Evolutionary conservation across 1,140 invertebrate genomes (phyloP), one percentile per base, ranked within the genome.

Genomic region (Cotesia chilonis): DNA sequence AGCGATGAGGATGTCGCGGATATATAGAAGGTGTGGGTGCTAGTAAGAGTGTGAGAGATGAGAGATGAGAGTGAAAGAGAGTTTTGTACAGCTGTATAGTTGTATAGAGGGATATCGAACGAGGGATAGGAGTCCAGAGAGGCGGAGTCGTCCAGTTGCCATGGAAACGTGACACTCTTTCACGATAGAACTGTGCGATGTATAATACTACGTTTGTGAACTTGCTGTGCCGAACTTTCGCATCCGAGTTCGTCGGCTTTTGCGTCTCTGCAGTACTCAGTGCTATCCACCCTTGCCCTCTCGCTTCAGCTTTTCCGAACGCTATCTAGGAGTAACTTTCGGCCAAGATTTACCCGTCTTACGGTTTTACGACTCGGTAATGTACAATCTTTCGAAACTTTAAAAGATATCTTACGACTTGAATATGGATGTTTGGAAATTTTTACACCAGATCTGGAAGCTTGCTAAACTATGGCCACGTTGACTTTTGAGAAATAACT

Each of bases 121-220:
- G 71, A 72, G 68, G 65, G 64, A 52, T 28, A 35, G 64, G 71
- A 66, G 66, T 60, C 38, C 65, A 68, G 37, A 67, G 70, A 68
- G 71, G 71, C 71, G 71, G 71, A 72, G 71, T 68, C 55, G 38
- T 60, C 41, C 65, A 72, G 71, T 72, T 72, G 64, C 71, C 52
- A 72, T 72, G 71, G 71, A 41, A 72, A 72, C 71, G 65, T 72
- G 71, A 72, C 71, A 72, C 71, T 72, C 71, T 72, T 54, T 72
- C 71, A 37, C 57, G 28, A 60, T 66, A 12, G 28, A 28, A 28
- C 59, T 38, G 36, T 35, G 28, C 51, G 36, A 28, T 28, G 28
- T 28, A 28, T 28, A 28, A 28, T 28, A 28, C 28, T 28, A 28
- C 63, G 47, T 17, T 65, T 41, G 63, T 41, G 41, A 65, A 65